These are phyloP conservation scores for Phthorimaea operculella DNA, from an alignment of 1,140 invertebrate species.

Conservation along the genomic window DNA sequence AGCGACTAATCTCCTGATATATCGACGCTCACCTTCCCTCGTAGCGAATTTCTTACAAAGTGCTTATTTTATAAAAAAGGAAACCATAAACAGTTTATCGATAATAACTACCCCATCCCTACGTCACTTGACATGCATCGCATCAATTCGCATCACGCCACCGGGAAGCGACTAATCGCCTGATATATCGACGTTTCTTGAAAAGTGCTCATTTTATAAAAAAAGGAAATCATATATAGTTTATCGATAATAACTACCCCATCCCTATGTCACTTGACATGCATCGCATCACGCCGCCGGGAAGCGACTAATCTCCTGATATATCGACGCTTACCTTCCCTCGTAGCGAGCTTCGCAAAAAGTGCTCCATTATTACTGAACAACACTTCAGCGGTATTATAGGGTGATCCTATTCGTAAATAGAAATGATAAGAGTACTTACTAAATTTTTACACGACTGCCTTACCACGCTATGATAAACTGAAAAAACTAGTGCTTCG, in stretches of 20 bases:
- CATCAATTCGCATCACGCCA: constrained; percentile 28
- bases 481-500: too few relatives aligned
- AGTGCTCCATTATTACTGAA: constrained; percentile 45
- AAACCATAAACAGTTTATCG: not conserved
- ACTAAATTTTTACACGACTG: not conserved
- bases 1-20: constrained; percentile 63
- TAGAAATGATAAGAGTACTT: not conserved
- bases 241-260: not conserved
- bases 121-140: constrained; percentile 49
- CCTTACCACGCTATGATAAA: too few relatives aligned
- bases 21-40: constrained; percentile 59
- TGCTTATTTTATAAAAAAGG: too few relatives aligned
- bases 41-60: constrained; percentile 51
- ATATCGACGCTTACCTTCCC: constrained; percentile 60
- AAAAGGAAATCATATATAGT: not conserved
- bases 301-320: constrained; percentile 62
- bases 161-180: constrained; percentile 57
- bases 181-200: constrained; percentile 58
- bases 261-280: constrained; percentile 43
- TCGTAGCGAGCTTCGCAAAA: constrained; percentile 51
- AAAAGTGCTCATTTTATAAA: too few relatives aligned
- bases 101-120: constrained; percentile 15
- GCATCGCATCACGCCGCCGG: constrained; percentile 36
- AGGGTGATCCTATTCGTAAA: not conserved
- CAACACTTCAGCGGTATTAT: not conserved